Conservation (phyloP, 2,888 invertebrate genomes). For the Rhagophthalmus giganteus region DNA sequence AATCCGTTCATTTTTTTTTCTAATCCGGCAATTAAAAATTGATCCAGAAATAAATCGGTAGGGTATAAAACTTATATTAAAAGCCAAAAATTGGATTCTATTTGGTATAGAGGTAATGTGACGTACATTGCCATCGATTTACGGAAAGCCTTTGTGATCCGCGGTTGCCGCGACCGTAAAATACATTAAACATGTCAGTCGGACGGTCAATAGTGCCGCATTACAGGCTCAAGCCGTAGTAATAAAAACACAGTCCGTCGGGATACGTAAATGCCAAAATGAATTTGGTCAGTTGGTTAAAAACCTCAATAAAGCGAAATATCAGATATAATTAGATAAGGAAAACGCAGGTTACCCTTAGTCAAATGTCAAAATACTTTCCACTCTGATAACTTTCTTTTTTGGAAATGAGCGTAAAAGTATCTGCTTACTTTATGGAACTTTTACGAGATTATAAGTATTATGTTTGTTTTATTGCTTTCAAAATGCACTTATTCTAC, state of each 20-base stretch:
- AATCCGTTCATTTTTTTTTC: constrained; percentile 11
- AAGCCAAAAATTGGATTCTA: constrained; percentile 20
- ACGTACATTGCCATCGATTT: constrained; percentile 29
- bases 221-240: constrained; percentile 27
- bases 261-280: constrained; percentile 20
- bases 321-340: constrained; percentile 13
- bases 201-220: constrained; percentile 28
- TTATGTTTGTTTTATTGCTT: too few species aligned
- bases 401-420: too few species aligned
- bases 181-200: constrained; percentile 31
- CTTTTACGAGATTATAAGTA: too few species aligned
- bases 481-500: too few species aligned
- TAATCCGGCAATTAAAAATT: constrained; percentile 14
- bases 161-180: constrained; percentile 28
- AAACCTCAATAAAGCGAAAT: constrained; percentile 10
- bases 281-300: constrained; percentile 14
- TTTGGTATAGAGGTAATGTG: constrained; percentile 24
- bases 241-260: constrained; percentile 26
- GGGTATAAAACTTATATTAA: constrained; percentile 18
- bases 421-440: too few species aligned
- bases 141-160: constrained; percentile 29
- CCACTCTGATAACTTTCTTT: neutral
- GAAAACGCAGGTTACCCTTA: constrained; percentile 1
- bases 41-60: constrained; percentile 12
- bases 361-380: constrained; percentile 7